Conservation (phyloP, 2,797 vertebrate genomes). For the Botia almorhae region DNA sequence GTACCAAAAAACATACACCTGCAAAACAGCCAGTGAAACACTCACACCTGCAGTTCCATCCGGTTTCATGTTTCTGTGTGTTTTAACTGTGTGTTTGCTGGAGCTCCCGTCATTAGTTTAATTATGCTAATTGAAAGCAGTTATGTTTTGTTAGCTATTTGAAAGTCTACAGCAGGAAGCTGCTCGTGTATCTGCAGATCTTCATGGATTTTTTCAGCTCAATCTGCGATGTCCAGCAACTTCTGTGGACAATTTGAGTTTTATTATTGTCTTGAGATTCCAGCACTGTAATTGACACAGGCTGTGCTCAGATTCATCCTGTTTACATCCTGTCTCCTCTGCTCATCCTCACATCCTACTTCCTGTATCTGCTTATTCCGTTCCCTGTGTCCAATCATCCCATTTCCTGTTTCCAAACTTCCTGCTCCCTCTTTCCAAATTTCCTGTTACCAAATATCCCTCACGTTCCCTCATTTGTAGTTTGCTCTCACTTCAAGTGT, state of each 20-base stretch:
- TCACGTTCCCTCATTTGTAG: too few species aligned
- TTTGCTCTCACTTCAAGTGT: background rate
- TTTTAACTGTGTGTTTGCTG: background rate
- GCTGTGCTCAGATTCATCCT: background rate
- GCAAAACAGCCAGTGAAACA: background rate
- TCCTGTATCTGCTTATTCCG: too few species aligned
- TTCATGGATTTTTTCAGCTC: background rate
- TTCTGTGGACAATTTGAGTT: slow-evolving; percentile 6
- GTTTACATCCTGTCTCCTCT: background rate
- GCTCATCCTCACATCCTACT: background rate
- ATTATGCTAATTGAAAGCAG: too few species aligned
- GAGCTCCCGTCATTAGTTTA: background rate
- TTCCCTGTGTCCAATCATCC: too few species aligned
- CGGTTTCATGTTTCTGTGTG: background rate
- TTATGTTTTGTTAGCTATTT: background rate
- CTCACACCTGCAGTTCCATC: background rate
- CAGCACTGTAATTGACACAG: background rate
- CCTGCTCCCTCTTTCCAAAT: too few species aligned
- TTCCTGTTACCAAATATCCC: too few species aligned
- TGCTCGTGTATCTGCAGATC: background rate
- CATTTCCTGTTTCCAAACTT: too few species aligned
- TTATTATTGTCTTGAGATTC: background rate
- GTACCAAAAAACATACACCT: slow-evolving; percentile 65
- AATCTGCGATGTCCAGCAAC: background rate
- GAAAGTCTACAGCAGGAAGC: background rate